Conservation (phyloP, 2,888 invertebrate genomes). For the Venusia cambrica region DNA sequence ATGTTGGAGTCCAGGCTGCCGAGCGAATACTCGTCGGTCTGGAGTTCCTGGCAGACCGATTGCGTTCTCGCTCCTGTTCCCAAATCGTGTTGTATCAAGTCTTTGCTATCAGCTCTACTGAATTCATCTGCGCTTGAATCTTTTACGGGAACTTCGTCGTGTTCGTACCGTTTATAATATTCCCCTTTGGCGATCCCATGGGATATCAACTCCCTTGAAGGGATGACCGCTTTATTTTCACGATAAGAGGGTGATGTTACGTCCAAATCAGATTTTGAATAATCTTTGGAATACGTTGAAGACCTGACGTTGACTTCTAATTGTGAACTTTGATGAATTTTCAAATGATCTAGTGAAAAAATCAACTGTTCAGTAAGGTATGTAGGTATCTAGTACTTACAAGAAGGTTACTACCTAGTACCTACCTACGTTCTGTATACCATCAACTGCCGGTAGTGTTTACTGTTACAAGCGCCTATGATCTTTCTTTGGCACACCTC, state of each 20-base stretch:
- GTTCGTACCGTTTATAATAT: slow-evolving; percentile 60
- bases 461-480: too few species aligned
- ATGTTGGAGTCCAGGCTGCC: slow-evolving; percentile 58
- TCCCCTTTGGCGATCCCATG: too few species aligned
- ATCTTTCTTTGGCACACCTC: too few species aligned
- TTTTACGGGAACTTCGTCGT: slow-evolving; percentile 58
- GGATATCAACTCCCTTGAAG: too few species aligned
- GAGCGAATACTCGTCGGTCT: slow-evolving; percentile 43
- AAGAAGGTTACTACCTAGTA: too few species aligned
- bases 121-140: slow-evolving; percentile 37
- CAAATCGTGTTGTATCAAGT: slow-evolving; percentile 51
- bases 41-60: slow-evolving; percentile 55
- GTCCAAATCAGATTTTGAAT: slow-evolving; percentile 21
- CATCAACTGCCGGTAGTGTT: too few species aligned
- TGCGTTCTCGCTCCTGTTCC: slow-evolving; percentile 55
- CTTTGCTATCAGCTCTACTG: slow-evolving; percentile 15
- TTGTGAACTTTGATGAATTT: slow-evolving; percentile 20
- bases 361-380: background rate
- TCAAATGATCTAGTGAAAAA: slow-evolving; percentile 17
- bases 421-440: too few species aligned
- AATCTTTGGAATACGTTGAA: slow-evolving; percentile 1
- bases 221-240: background rate
- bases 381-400: slow-evolving; percentile 1
- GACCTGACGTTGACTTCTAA: slow-evolving; percentile 8
- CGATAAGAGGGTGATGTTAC: slow-evolving; percentile 4